Evolutionary conservation across 2,113 vertebrate genomes (phyloP), one percentile per base, ranked within the genome.

Genomic region (Acrocephalus kingi): DNA sequence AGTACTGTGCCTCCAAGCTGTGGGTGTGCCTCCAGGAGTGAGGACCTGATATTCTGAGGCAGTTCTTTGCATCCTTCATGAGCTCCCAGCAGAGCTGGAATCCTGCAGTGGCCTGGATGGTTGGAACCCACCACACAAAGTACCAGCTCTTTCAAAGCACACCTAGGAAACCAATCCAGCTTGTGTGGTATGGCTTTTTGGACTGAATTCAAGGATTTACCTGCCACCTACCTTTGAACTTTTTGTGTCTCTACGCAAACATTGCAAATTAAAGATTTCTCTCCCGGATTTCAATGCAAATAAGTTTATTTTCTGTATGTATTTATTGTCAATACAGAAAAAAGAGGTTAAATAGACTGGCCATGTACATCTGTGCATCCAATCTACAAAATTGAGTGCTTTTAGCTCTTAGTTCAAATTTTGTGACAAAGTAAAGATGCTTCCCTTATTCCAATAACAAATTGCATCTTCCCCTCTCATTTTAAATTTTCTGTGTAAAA

Each of bases 41-140:
- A 92, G 55, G 69, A 20, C 7, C 25, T 33, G 15, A n/a, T 31
- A 14, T 51, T 67, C 33, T 54, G 46, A 41, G 68, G 31, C 55
- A 80, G 27, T 7, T 4, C 3, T 35, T 7, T 3, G 1, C 7
- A 31, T 3, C 5, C 20, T 25, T 72, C 0, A 0, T 2, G 15
- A 14, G 18, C 21, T 35, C 41, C 30, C 15, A 15, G 55, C 68
- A 84, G 37, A 28, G 1, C 2, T 2, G 8, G 62, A 52, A 16
- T 14, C 22, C 33, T 15, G 19, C 17, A 27, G 22, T 1, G 30
- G 41, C 21, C 51, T 13, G 4, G 4, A 39, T 9, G 4, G 54
- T 1, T 25, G 58, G 25, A 39, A 61, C 1, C 1, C 1, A 14
- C 5, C 1, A 13, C 10, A 62, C 45, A 14, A 79, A 23, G 35